Base-by-base conservation (phyloP, 2,113 vertebrate genomes). In the Lampris incognitus region DNA sequence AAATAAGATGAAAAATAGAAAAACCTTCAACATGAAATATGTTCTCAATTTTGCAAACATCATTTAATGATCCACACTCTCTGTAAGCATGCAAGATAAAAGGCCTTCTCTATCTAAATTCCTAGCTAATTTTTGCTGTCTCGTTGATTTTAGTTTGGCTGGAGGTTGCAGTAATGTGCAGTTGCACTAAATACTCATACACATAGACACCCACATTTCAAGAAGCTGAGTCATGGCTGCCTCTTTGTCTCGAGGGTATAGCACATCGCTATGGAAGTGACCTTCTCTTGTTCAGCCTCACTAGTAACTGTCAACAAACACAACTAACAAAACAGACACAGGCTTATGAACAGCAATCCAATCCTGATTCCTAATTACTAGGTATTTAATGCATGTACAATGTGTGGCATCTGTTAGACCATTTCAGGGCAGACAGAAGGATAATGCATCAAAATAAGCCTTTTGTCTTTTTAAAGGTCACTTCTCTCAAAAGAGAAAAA, bases 251-350 rank as follows among this genome's bases (percentile, higher is more conserved):
- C 76, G 13, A 70, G 87, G 83, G 83, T 75, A 78, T 24, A 52
- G 51, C 73, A 69, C 70, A 85, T 81, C 76, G 78, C 88, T 90
- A 88, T 81, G 71, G 72, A 62, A 83, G 57, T 50, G 71, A 75
- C 69, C 83, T 83, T 61, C 74, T 76, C 73, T 71, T 63, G 44
- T 75, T 74, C 62, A 70, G 56, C 63, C 52, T 63, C 51, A 69
- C 69, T 76, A 86, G 73, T 56, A 74, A 66, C 61, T 37, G 69
- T 69, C 66, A 65, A 74, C 63, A 57, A 58, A 24, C 6, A 66
- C 37, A 56, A 50, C 46, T 63, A 69, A 60, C 62, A 46, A 76
- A 80, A 87, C 56, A 72, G 24, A 79, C 64, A 69, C 57, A 70
- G 68, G 37, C 74, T 62, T 66, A 80, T 76, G 62, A 69, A 63